Evolutionary conservation across 2,797 vertebrate species (phyloP).

Genomic region (Neosilurus hyrtlii): DNA sequence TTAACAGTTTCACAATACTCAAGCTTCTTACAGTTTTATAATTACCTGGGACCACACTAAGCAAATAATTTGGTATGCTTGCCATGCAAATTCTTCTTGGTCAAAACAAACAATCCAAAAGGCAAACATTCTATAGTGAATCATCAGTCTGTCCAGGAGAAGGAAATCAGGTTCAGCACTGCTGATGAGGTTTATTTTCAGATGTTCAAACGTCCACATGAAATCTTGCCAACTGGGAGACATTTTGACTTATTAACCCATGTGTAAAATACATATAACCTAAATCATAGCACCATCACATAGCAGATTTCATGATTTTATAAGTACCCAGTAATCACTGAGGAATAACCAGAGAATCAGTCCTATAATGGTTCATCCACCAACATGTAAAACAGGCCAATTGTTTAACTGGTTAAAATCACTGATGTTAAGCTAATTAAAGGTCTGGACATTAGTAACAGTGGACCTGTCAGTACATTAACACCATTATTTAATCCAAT

Average conservation of each 20-base stretch:
- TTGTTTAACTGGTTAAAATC: neutral
- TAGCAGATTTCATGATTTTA: neutral
- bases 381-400: neutral
- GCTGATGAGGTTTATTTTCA: conserved; percentile 28
- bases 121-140: conserved; percentile 11
- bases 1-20: neutral
- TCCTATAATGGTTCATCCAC: no score
- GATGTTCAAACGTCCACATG: conserved; percentile 25
- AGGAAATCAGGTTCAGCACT: conserved; percentile 21
- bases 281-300: neutral
- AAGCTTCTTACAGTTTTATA: neutral
- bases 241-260: neutral
- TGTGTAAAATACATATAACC: neutral
- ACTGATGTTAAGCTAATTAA: neutral
- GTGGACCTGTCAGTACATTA: neutral
- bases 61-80: neutral
- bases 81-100: conserved; percentile 26
- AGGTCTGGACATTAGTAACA: neutral
- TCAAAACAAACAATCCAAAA: conserved; percentile 14
- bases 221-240: conserved; percentile 19
- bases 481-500: neutral
- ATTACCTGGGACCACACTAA: neutral
- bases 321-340: neutral
- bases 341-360: no score
- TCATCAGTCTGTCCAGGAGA: conserved; percentile 21